Percentiles rank a stretch among this genome's conserved stretches.
These are phyloP conservation scores for Gandaritis pyraliata DNA, from an alignment of 2,888 invertebrate genomes.

Conservation along the genomic window DNA sequence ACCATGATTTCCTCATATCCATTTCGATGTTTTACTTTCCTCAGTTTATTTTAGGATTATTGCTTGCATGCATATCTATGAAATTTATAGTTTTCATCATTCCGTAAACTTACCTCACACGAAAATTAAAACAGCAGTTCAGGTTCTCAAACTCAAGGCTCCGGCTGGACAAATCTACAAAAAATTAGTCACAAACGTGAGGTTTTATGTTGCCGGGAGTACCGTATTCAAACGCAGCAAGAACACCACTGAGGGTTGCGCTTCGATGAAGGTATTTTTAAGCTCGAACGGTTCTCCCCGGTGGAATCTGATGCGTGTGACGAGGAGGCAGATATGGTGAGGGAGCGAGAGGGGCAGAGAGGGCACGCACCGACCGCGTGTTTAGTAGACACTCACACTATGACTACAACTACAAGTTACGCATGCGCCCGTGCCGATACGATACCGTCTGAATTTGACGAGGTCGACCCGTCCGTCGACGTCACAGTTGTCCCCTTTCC, in stretches of 20 bases:
- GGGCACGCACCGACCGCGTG: constrained; percentile 76
- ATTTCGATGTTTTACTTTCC: constrained; percentile 36
- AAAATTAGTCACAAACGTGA: constrained; percentile 62
- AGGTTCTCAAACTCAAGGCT: constrained; percentile 46
- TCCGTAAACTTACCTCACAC: constrained; percentile 62
- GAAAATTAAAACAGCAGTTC: constrained; percentile 52
- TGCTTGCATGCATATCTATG: constrained; percentile 28
- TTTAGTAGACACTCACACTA: constrained; percentile 67
- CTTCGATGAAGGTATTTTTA: constrained; percentile 72
- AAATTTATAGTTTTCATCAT: constrained; percentile 33
- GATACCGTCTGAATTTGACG: constrained; percentile 66
- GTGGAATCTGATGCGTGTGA: constrained; percentile 49
- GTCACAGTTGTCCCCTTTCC: constrained; percentile 64
- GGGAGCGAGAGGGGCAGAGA: constrained; percentile 62
- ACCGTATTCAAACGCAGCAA: constrained; percentile 65
- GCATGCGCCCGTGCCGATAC: constrained; percentile 72
- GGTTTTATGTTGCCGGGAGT: constrained; percentile 52
- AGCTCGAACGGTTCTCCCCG: constrained; percentile 75
- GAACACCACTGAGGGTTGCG: constrained; percentile 75
- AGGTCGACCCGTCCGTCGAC: too few relatives aligned
- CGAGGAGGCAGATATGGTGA: constrained; percentile 57
- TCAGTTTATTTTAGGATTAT: constrained; percentile 25
- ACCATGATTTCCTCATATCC: constrained; percentile 35
- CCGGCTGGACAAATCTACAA: constrained; percentile 60
- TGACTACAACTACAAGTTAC: constrained; percentile 64